Conservation (phyloP, 2,113 vertebrate genomes). For the Nettapus auritus region DNA sequence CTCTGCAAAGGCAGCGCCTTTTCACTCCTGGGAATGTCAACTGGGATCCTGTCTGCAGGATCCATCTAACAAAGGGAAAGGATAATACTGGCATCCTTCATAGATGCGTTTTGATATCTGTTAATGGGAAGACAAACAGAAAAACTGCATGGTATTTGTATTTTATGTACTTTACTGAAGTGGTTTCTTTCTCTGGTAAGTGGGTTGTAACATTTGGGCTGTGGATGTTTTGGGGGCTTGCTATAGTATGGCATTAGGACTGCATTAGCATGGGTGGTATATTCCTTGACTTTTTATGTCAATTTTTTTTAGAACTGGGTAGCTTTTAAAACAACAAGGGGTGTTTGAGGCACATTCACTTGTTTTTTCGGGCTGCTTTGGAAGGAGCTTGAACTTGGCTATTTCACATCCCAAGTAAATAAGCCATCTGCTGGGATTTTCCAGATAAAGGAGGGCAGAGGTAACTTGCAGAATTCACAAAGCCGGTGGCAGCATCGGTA, state of each 20-base stretch:
- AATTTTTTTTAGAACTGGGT: not conserved
- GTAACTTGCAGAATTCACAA: not conserved
- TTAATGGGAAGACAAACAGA: not conserved
- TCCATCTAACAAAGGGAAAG: not conserved
- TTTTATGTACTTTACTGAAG: not conserved
- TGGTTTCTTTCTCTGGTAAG: not conserved
- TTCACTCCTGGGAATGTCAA: not conserved
- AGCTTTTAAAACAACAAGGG: not conserved
- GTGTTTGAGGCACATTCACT: not conserved
- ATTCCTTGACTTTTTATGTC: not conserved
- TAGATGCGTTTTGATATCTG: not conserved
- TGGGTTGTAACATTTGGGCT: not conserved
- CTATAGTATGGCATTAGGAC: not conserved
- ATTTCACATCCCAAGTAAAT: not conserved
- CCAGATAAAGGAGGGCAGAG: not conserved
- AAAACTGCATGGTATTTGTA: fast-evolving
- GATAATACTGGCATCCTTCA: not conserved
- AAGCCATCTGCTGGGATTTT: not conserved
- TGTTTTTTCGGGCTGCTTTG: not conserved
- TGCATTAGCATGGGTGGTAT: not conserved
- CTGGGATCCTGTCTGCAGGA: not conserved
- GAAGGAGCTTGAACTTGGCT: not conserved
- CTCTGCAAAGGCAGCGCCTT: not conserved
- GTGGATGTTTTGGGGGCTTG: not conserved
- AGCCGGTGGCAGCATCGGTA: not conserved